Evolutionary conservation across 1,140 invertebrate species (phyloP), one percentile per base, ranked within the genome.

Genomic region (Scaptodrosophila lebanonensis): DNA sequence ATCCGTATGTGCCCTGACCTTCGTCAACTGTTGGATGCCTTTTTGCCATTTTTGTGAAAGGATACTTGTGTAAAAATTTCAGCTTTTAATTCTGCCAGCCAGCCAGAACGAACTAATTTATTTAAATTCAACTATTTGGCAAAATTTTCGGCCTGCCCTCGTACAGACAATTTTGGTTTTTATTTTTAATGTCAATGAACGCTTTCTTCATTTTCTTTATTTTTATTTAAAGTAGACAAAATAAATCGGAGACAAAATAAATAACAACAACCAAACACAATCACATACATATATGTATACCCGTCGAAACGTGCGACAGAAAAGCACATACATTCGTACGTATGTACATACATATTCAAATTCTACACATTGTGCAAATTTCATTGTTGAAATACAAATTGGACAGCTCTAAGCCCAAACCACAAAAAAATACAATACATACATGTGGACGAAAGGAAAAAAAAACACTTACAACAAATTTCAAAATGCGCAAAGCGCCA

Each of bases 221-320:
- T 71, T 77, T 77, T 77, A 79, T 79, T 79, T 73, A 79, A 77
- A 72, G 73, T 79, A 72, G 73, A 72, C 60, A 72, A 75, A 33
- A 33, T 33, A 33, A 33, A 33, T 33, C 12, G 12, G 12, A 33
- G 32, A 33, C 3, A 33, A 33, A 75, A 82, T 66, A 79, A 79
- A 79, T 69, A 60, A 52, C 33, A 33, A 42, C 25, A 27, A 60
- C 51, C 36, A 76, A 59, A 54, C 52, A 57, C 39, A 68, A 82
- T 82, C 75, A 73, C 60, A 68, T 65, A 68, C 73, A 61, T 57
- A 53, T n/a, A n/a, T n/a, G n/a, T n/a, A n/a, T n/a, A n/a, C n/a
- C 49, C 67, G 35, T 49, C 53, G 53, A n/a, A n/a, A 57, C 63
- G 62, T 64, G 64, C 63, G 58, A 54, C 49, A 42, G 32, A 27